A percentile compares a stretch with the other conserved stretches of the same genome.
phyloP scores from a whole-genome alignment of 1,140 invertebrate species.

The Mizuhopecten yessoensis region DNA sequence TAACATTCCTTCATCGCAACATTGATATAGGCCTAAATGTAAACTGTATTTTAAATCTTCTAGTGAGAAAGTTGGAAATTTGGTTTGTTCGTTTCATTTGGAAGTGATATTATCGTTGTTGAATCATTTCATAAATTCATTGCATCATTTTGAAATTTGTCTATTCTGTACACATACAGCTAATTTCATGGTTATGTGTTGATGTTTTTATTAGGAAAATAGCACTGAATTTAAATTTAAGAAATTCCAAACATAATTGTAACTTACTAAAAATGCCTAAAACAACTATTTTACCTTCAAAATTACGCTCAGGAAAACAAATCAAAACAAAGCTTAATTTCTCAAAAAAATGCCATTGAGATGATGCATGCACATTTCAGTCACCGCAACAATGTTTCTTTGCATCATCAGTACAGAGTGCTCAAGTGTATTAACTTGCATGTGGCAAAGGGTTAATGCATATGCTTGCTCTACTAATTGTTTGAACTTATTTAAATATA shows the following conservation, averaged over 20 bases:
- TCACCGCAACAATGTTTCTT: not conserved
- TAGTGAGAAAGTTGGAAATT: no score
- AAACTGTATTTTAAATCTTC: no score
- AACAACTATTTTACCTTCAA: not conserved
- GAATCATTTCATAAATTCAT: no score
- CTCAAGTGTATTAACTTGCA: not conserved
- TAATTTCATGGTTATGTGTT: not conserved
- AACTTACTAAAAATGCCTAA: not conserved
- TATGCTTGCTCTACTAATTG: no score
- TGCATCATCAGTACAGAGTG: not conserved
- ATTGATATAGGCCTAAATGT: no score
- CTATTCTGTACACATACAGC: no score
- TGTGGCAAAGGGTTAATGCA: constrained; percentile 15
- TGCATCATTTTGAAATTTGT: no score
- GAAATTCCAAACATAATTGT: not conserved
- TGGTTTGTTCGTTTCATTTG: no score
- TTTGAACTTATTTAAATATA: no score
- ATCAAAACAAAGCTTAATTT: not conserved
- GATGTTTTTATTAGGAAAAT: not conserved
- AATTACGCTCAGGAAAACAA: not conserved
- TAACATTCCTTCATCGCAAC: no score
- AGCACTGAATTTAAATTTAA: not conserved
- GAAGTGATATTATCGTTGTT: no score
- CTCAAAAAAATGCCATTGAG: not conserved
- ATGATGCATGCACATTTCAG: not conserved